Percentiles rank a stretch among this genome's conserved stretches.
Evolutionary conservation across 2,113 vertebrate species (phyloP).

Genomic region (Cnemophilus loriae): DNA sequence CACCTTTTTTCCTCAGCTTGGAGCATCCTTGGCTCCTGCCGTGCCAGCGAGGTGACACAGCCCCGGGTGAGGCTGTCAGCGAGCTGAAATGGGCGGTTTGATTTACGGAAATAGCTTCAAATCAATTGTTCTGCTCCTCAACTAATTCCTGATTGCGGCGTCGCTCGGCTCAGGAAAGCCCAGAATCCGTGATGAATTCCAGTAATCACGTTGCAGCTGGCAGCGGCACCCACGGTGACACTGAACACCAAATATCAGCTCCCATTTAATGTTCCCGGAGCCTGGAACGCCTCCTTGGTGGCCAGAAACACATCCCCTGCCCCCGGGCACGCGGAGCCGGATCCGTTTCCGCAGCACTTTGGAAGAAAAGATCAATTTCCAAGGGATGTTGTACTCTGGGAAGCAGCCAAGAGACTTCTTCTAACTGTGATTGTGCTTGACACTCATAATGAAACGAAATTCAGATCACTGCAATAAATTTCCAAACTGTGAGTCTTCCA

Average conservation of each 20-base stretch:
- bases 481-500: conserved; percentile 7
- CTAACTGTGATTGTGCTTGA: conserved; percentile 42
- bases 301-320: not conserved
- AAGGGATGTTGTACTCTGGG: not conserved
- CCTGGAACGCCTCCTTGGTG: not conserved
- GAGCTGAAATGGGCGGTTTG: not conserved
- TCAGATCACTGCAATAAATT: conserved; percentile 45
- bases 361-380: not conserved
- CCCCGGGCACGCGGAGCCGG: not conserved
- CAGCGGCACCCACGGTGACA: not conserved
- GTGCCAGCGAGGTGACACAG: not conserved
- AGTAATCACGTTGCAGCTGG: not conserved
- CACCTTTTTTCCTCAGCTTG: not conserved
- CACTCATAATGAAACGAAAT: conserved; percentile 32
- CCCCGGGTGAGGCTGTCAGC: fast-evolving
- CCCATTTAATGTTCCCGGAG: not conserved
- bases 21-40: not conserved
- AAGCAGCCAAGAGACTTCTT: conserved; percentile 33
- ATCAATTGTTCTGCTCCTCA: conserved; percentile 30
- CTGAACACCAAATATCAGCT: not conserved
- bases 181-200: not conserved
- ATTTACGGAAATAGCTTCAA: not conserved
- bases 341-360: not conserved
- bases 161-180: not conserved
- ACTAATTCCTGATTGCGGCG: not conserved